Percentiles rank a stretch among this genome's conserved stretches.
Conservation (phyloP, 1,140 invertebrate species). For the Micrasema minimum region DNA sequence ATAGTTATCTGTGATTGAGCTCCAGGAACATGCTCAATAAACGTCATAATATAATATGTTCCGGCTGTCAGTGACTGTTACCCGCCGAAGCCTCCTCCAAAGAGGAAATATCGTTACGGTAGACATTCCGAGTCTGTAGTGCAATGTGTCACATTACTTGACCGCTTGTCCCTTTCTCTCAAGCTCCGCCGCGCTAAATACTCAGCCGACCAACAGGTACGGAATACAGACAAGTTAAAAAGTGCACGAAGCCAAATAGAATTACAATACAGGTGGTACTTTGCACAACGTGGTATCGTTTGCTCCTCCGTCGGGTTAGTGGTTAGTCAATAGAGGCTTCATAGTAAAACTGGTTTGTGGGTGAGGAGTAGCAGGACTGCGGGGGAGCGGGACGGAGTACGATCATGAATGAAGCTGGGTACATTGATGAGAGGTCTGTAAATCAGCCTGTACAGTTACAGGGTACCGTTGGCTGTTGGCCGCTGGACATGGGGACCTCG, state of each 20-base stretch:
- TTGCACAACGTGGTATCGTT: not conserved
- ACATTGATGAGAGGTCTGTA: constrained; percentile 42
- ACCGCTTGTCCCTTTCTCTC: constrained; percentile 51
- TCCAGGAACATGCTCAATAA: no score
- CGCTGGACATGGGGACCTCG: constrained; percentile 29
- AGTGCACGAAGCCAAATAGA: not conserved
- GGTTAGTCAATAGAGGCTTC: not conserved
- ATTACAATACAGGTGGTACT: no score
- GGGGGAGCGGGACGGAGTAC: no score
- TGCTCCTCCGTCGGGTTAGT: not conserved
- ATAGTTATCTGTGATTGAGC: no score
- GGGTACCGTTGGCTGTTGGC: constrained; percentile 44
- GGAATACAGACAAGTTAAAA: not conserved
- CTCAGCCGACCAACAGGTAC: not conserved
- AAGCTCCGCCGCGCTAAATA: not conserved
- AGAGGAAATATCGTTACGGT: constrained; percentile 25
- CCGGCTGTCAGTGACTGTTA: constrained; percentile 3
- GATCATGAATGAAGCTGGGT: constrained; percentile 46
- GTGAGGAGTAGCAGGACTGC: constrained; percentile 18
- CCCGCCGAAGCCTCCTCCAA: constrained; percentile 4
- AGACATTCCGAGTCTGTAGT: constrained; percentile 46
- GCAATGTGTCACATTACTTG: constrained; percentile 52
- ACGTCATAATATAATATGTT: no score
- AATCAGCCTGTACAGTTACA: constrained; percentile 50
- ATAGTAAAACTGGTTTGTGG: constrained; percentile 51